Base-by-base conservation (phyloP, 2,888 invertebrate genomes). In the Acleris cristana region DNA sequence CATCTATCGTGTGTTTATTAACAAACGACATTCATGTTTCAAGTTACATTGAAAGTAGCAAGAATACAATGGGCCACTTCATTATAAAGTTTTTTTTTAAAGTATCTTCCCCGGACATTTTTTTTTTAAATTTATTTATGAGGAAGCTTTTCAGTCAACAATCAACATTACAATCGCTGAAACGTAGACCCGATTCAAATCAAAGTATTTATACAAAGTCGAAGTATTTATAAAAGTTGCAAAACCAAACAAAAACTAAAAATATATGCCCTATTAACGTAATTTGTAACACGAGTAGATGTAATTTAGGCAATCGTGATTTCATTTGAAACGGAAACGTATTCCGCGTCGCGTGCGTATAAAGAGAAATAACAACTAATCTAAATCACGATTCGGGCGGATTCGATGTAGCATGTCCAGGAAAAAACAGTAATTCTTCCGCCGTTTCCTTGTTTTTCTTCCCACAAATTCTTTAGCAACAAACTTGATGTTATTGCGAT, bases 241-340 rank as follows among this genome's bases (percentile, higher is more conserved):
- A 18, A n/a, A n/a, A 2, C 2, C 18, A 6, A 19, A 10, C 3
- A 12, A 51, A 18, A 51, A 0, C 49, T n/a, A 21, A 19, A 51
- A 51, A 51, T 51, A 51, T 7, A 51, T n/a, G n/a, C 26, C 60
- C 44, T 26, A 61, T 54, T 56, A 64, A 21, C 14, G n/a, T 61
- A 45, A 60, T 65, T 65, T 60, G 40, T 40, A 64, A 65, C 53
- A 54, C 48, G 18, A 62, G n/a, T n/a, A 61, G 55, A 26, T 44
- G 55, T 66, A 61, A 54, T 45, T 60, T 18, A 55, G 26, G 40
- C 30, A 55, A 60, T 60, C 65, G 40, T 60, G 60, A 61, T 66
- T 66, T 57, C 45, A 62, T 45, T 60, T 55, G 55, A 61, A 56
- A 57, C 66, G 66, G 56, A 66, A 66, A 66, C 56, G 66, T 66